phyloP scores from a whole-genome alignment of 2,888 invertebrate genomes.

The Tupiocoris notatus region DNA sequence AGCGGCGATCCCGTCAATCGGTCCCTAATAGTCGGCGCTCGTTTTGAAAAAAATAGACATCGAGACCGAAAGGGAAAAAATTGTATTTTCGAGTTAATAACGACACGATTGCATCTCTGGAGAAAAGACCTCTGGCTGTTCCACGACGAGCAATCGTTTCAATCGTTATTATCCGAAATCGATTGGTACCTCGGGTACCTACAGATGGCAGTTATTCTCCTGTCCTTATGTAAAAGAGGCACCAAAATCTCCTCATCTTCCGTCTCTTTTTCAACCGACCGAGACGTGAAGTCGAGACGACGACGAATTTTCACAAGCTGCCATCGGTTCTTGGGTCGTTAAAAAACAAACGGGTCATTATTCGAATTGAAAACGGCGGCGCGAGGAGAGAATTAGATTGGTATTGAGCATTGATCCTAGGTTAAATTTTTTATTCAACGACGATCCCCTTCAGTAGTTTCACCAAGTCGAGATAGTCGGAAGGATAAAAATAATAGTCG shows the following conservation, averaged over 20 bases:
- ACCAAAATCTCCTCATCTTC: background rate
- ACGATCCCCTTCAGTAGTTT: too few relatives aligned
- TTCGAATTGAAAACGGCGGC: too few relatives aligned
- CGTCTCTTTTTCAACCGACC: background rate
- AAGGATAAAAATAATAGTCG: too few relatives aligned
- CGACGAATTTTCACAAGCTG: too few relatives aligned
- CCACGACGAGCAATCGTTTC: background rate
- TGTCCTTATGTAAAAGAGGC: background rate
- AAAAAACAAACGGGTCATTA: too few relatives aligned
- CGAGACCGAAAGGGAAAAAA: background rate
- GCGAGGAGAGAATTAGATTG: too few relatives aligned
- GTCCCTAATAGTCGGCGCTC: background rate
- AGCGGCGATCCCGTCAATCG: background rate
- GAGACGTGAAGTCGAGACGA: too few relatives aligned
- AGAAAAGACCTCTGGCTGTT: background rate
- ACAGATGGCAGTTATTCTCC: background rate
- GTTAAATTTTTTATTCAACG: too few relatives aligned
- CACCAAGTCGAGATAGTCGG: too few relatives aligned
- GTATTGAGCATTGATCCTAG: too few relatives aligned
- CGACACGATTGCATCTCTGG: background rate
- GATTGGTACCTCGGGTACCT: background rate
- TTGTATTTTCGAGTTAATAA: background rate
- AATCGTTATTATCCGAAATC: background rate
- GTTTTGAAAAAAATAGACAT: background rate
- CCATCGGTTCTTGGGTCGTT: too few relatives aligned